Conservation (phyloP, 53 echinoderm and acorn worm genomes). For the Luidia sarsii region DNA sequence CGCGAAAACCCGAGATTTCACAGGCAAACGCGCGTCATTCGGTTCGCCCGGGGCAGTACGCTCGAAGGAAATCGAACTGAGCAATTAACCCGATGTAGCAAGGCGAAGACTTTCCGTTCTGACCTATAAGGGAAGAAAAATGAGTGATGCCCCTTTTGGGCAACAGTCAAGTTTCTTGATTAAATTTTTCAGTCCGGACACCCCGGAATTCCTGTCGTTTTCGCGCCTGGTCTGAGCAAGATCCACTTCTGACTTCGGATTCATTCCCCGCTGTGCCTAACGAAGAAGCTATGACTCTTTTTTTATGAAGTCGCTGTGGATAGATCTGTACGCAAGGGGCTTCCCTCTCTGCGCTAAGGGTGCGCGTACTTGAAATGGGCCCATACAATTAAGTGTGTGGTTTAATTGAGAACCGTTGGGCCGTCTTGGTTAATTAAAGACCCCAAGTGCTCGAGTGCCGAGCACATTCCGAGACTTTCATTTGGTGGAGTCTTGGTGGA, state of each 20-base stretch:
- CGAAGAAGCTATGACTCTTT: conserved; percentile 41
- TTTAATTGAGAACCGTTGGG: conserved; percentile 51
- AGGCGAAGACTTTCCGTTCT: not conserved
- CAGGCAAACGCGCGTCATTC: too few relatives aligned
- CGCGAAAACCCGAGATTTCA: too few relatives aligned
- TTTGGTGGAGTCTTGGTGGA: not conserved
- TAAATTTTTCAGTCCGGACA: conserved; percentile 31
- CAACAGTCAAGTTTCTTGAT: conserved; percentile 17
- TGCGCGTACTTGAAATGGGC: too few relatives aligned
- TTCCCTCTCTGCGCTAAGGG: too few relatives aligned
- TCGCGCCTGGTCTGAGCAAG: conserved; percentile 49
- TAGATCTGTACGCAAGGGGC: too few relatives aligned
- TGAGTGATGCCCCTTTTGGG: conserved; percentile 11
- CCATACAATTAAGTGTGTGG: conserved; percentile 26
- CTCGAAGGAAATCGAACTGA: too few relatives aligned
- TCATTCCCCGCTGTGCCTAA: conserved; percentile 7
- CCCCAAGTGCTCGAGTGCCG: not conserved
- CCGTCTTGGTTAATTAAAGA: conserved; percentile 34
- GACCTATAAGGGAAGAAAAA: conserved; percentile 12
- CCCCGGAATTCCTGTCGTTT: conserved; percentile 43
- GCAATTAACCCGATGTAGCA: conserved; percentile 29
- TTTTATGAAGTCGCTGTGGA: too few relatives aligned
- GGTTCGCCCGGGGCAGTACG: too few relatives aligned
- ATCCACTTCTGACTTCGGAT: conserved; percentile 29
- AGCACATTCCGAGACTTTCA: conserved; percentile 20